Base-by-base conservation (phyloP, 2,797 vertebrate species). In the Sebastes oblongus region DNA sequence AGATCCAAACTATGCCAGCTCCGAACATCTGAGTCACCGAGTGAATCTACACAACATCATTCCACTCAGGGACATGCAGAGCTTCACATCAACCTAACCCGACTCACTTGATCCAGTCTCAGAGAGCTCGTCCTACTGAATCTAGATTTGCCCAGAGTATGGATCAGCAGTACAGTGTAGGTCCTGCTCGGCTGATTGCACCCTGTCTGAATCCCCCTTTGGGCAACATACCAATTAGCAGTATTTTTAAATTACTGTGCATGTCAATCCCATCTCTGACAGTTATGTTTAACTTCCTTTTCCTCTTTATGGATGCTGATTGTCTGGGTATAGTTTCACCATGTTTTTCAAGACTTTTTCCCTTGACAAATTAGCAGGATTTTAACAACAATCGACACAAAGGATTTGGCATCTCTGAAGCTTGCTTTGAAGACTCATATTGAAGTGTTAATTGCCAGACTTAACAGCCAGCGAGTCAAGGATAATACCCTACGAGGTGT, bases 391-490 rank as follows among this genome's bases (percentile, higher is more conserved):
- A 52, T 32, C 59, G 52, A 81, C 84, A 83, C 80, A 82, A 74
- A 77, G 34, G 69, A 66, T 78, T 75, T 77, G 56, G 66, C 69
- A n/a, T 77, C 69, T 75, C 46, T 82, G 80, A 86, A 75, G 66
- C 42, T 39, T n/a, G 24, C 75, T 86, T 78, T 81, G 25, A 86
- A 83, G 80, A 58, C 34, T 78, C 46, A 67, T 61, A 82, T 67
- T 68, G 76, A 78, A 64, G 72, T 12, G 66, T 20, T 78, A 67
- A 89, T 80, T 3, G 4, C 4, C 65, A 52, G 56, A 75, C 52
- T 78, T 72, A 8, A 73, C 32, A 52, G 27, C 56, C 55, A 69
- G 42, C 36, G 30, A 54, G 50, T 22, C 4, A 8, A 50, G 46
- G 46, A 50, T 50, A 50, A 50, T 50, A 8, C 46, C 46, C 18